These are phyloP conservation scores for Crotalus tigris DNA, from an alignment of 2,113 vertebrate genomes.

Conservation along the genomic window DNA sequence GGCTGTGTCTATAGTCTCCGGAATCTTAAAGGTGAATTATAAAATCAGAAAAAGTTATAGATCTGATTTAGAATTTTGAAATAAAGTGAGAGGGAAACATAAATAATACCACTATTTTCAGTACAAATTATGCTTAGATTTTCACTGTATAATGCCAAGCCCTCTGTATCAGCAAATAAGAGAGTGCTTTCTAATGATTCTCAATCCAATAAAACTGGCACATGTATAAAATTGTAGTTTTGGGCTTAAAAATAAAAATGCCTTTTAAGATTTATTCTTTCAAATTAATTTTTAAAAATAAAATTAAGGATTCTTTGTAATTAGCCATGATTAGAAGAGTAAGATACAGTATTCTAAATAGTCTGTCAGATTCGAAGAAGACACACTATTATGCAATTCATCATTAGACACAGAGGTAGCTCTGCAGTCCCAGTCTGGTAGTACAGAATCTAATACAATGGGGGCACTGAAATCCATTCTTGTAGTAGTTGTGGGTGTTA, in stretches of 20 bases:
- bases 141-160: not conserved
- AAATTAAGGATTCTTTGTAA: not conserved
- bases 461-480: too few species aligned
- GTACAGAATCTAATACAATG: too few species aligned
- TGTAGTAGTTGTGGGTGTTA: too few species aligned
- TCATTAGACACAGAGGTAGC: too few species aligned
- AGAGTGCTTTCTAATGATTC: slow-evolving; percentile 14
- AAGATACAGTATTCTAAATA: not conserved
- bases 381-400: too few species aligned
- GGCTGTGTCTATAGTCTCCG: not conserved
- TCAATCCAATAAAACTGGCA: not conserved
- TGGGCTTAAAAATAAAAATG: not conserved
- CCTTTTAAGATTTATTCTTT: not conserved
- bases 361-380: too few species aligned
- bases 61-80: not conserved
- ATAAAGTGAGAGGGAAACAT: too few species aligned
- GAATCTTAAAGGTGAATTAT: not conserved
- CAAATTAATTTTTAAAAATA: not conserved
- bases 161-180: not conserved
- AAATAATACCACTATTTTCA: not conserved
- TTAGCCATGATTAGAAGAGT: not conserved
- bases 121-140: not conserved
- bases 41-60: not conserved
- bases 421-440: too few species aligned
- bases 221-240: not conserved